Evolutionary conservation across 2,113 vertebrate species (phyloP).

Genomic region (Oxyura jamaicensis): DNA sequence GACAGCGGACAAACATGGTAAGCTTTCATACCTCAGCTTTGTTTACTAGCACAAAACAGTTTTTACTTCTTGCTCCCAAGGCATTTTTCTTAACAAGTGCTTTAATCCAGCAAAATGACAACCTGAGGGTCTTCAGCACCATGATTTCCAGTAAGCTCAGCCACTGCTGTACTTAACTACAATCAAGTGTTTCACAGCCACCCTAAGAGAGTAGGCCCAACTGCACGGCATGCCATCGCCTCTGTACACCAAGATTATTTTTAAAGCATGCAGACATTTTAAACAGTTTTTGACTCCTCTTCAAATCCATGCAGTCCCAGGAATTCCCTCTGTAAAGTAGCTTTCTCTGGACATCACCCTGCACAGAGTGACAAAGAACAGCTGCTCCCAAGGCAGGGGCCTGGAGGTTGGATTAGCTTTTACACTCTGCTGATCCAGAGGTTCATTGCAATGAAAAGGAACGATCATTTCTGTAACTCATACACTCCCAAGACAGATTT

Average conservation of each 20-base stretch:
- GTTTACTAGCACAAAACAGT: not conserved
- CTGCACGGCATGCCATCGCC: not conserved
- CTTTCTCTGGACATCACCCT: not conserved
- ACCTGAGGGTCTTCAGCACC: not conserved
- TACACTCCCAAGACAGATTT: not conserved
- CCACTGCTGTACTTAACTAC: not conserved
- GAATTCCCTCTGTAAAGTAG: constrained; percentile 7
- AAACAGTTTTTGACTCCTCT: not conserved
- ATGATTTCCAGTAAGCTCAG: not conserved
- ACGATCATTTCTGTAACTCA: not conserved
- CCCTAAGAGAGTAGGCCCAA: not conserved
- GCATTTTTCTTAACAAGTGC: not conserved
- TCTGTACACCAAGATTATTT: not conserved
- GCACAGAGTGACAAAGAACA: constrained; percentile 20
- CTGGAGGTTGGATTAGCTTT: not conserved
- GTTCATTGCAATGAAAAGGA: not conserved
- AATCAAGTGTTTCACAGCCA: not conserved
- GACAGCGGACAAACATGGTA: not conserved
- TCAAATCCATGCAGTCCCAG: not conserved
- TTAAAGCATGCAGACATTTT: not conserved
- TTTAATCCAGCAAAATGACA: not conserved
- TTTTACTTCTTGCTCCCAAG: not conserved
- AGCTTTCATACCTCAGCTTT: not conserved
- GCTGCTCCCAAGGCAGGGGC: constrained; percentile 10
- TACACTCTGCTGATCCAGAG: not conserved